Conservation (phyloP, 2,797 vertebrate genomes). For the Sebastolobus alascanus region DNA sequence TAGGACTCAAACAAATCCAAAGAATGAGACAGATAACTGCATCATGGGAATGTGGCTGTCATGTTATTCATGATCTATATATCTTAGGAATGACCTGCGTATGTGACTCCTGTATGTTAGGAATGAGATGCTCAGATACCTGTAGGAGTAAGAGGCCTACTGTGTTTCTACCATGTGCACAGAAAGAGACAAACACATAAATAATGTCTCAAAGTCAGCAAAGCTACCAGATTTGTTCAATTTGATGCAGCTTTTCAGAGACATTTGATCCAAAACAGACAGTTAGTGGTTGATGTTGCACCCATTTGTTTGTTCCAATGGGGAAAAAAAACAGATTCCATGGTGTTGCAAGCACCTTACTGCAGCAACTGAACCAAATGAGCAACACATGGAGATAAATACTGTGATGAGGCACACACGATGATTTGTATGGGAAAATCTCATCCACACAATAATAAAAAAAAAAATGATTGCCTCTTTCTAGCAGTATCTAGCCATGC, state of each 20-base stretch:
- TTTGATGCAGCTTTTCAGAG: conserved; percentile 16
- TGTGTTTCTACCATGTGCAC: neutral
- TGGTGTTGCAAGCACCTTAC: conserved; percentile 60
- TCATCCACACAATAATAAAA: neutral
- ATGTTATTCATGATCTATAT: neutral
- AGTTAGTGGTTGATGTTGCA: conserved; percentile 32
- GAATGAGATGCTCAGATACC: conserved; percentile 41
- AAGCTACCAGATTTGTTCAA: conserved; percentile 46
- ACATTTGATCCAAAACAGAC: conserved; percentile 47
- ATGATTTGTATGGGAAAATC: conserved; percentile 49
- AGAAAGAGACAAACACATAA: conserved; percentile 13
- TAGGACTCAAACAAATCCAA: neutral
- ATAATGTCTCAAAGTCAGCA: conserved; percentile 45
- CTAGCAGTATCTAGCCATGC: neutral
- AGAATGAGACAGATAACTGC: neutral
- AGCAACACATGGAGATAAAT: conserved; percentile 54
- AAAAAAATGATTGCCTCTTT: rapidly evolving
- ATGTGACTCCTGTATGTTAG: conserved; percentile 16
- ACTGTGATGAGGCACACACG: neutral
- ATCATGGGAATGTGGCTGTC: neutral
- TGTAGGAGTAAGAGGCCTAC: neutral
- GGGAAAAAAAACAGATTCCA: conserved; percentile 23
- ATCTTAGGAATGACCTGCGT: conserved; percentile 36
- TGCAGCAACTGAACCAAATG: conserved; percentile 43
- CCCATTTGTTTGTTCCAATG: conserved; percentile 37